A percentile compares a stretch with the other conserved stretches of the same genome.
These are phyloP conservation scores for Gymnoscopelus microlampas DNA, from an alignment of 2,797 vertebrate species.

Conservation along the genomic window DNA sequence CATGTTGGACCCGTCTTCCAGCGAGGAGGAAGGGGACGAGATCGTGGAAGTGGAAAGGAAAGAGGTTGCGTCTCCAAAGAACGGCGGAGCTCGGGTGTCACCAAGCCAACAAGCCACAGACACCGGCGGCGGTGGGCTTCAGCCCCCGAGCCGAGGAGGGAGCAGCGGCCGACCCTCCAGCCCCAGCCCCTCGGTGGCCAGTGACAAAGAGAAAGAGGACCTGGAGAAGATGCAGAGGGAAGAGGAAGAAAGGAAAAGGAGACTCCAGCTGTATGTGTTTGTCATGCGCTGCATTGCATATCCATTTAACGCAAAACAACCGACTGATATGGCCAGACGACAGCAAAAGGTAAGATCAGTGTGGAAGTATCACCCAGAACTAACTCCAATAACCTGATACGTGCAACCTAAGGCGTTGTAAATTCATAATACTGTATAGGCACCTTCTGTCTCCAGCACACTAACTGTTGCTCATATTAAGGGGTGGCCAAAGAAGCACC, in stretches of 20 bases:
- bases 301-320: slow-evolving; percentile 97
- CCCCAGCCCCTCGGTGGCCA: slow-evolving; percentile 92
- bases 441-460: neutral
- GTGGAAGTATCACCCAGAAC: neutral
- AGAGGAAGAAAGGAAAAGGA: slow-evolving; percentile 95
- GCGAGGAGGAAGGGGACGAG: slow-evolving; percentile 95
- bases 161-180: slow-evolving; percentile 86
- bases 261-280: slow-evolving; percentile 97
- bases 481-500: neutral
- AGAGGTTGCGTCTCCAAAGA: slow-evolving; percentile 86
- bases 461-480: slow-evolving; percentile 66
- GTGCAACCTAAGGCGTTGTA: neutral
- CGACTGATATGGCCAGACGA: slow-evolving; percentile 96
- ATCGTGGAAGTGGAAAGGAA: slow-evolving; percentile 89
- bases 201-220: slow-evolving; percentile 97
- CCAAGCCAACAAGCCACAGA: slow-evolving; percentile 88
- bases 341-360: slow-evolving; percentile 92
- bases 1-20: slow-evolving; percentile 97
- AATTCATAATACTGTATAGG: neutral
- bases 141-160: slow-evolving; percentile 82
- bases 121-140: slow-evolving; percentile 79
- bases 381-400: neutral
- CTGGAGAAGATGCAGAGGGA: slow-evolving; percentile 94
- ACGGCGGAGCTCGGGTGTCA: slow-evolving; percentile 81
- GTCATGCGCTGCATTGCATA: slow-evolving; percentile 98